Percentiles rank a stretch among this genome's conserved stretches.
These are phyloP conservation scores for Platerodrilus igneus DNA, from an alignment of 2,888 invertebrate genomes.

Conservation along the genomic window DNA sequence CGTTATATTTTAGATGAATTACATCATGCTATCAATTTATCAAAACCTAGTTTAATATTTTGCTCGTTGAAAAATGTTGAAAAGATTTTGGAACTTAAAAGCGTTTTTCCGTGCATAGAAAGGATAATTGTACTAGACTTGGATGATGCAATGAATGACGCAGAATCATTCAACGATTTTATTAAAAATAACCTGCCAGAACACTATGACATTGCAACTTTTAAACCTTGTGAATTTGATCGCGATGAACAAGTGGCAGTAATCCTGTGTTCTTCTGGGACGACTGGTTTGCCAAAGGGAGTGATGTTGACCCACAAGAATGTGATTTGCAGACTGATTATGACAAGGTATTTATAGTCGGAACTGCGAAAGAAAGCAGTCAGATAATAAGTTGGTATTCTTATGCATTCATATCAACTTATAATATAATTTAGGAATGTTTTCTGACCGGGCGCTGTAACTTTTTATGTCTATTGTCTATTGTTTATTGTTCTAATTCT, in stretches of 20 bases:
- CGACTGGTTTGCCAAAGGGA: constrained; percentile 65
- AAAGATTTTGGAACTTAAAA: constrained; percentile 52
- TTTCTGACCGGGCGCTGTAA: too few species aligned
- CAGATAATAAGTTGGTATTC: too few species aligned
- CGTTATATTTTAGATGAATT: constrained; percentile 27
- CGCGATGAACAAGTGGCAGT: constrained; percentile 29
- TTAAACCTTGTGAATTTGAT: constrained; percentile 21
- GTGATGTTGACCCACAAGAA: constrained; percentile 60
- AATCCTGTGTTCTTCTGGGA: constrained; percentile 63
- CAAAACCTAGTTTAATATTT: constrained; percentile 63
- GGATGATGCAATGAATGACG: constrained; percentile 41
- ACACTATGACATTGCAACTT: constrained; percentile 9
- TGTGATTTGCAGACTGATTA: too few species aligned
- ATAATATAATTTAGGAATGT: too few species aligned
- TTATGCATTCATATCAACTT: too few species aligned
- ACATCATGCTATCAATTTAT: constrained; percentile 56
- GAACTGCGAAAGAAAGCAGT: too few species aligned
- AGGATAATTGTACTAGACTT: constrained; percentile 56
- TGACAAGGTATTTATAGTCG: too few species aligned
- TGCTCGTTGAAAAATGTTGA: constrained; percentile 55
- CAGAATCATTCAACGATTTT: constrained; percentile 43
- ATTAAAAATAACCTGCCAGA: constrained; percentile 41
- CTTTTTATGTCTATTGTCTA: too few species aligned
- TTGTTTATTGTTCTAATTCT: too few species aligned
- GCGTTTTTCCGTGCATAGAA: constrained; percentile 39